phyloP scores from a whole-genome alignment of 2,888 invertebrate genomes.

The Rotaria sp. region DNA sequence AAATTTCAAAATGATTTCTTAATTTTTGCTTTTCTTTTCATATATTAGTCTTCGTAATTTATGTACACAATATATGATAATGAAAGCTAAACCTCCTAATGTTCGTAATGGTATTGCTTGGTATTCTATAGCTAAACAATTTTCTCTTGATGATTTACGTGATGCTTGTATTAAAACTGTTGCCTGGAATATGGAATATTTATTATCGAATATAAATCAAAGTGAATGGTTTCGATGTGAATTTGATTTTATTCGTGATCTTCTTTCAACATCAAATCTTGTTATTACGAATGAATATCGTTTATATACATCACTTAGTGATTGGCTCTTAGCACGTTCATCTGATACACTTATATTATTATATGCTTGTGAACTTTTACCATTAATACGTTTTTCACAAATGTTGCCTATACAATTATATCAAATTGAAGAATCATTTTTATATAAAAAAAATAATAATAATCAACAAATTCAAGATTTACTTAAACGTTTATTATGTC shows the following conservation, averaged over 20 bases:
- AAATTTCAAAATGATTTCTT: background rate
- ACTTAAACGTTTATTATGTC: background rate
- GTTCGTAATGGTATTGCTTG: slow-evolving; percentile 47
- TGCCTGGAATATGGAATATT: slow-evolving; percentile 52
- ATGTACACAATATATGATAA: slow-evolving; percentile 52
- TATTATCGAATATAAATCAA: background rate
- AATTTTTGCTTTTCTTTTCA: background rate
- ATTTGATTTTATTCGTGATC: background rate
- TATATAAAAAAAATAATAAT: background rate
- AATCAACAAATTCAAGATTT: background rate
- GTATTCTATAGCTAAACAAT: slow-evolving; percentile 55
- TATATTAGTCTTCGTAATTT: slow-evolving; percentile 46
- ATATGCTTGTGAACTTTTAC: background rate
- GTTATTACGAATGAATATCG: slow-evolving; percentile 2
- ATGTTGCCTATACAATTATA: slow-evolving; percentile 1
- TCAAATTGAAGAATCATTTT: background rate
- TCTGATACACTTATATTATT: background rate
- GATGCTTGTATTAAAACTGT: slow-evolving; percentile 52
- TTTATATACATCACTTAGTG: background rate
- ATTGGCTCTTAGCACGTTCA: background rate
- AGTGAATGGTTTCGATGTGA: background rate
- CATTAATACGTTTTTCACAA: slow-evolving; percentile 26
- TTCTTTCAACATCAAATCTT: background rate
- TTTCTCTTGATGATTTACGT: slow-evolving; percentile 48
- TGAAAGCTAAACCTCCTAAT: slow-evolving; percentile 51